Base-by-base conservation (phyloP, 2,888 invertebrate genomes). In the Adela reaumurella region DNA sequence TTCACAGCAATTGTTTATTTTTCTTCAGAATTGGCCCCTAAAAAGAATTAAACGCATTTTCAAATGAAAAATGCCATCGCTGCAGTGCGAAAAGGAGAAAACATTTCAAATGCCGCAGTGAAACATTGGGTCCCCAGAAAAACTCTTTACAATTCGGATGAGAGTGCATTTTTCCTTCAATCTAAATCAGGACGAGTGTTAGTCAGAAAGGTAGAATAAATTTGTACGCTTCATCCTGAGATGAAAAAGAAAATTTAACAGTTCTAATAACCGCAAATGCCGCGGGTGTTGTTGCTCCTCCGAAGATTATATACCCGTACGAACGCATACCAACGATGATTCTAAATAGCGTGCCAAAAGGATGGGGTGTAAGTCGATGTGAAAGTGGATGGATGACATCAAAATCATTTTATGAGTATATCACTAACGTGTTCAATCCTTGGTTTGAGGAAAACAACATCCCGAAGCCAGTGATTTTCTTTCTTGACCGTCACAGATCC, bases 171-270 rank as follows among this genome's bases (percentile, higher is more conserved):
- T 52, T 65, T 57, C 51, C 54, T 68, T 24, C 52, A 54, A 41
- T 65, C 67, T 17, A 66, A 67, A 53, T 55, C 55, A 2, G 53
- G 57, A 16, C 55, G 57, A 47, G 66, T 66, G 16, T 46, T 69
- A 16, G 57, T 53, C 2, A 56, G 52, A 53, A 62, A 59, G 58
- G 63, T 60, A 29, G 56, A 58, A 6, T 62, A 53, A 51, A 57
- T 29, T 52, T 60, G 16, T 60, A 63, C 46, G 51, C 44, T 29
- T 50, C 49, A 20, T 52, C 54, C 29, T 57, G 54, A 8, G 57
- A 58, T 49, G 60, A 65, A 16, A 58, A 59, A 50, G 56, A 58
- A 52, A 54, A 53, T 48, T 48, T 56, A 29, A 56, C 56, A 5
- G 56, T 59, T 8, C 45, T 56, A 20, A 11, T 58, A 8, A 56